A percentile compares a stretch with the other conserved stretches of the same genome.
Evolutionary conservation across 2,888 invertebrate species (phyloP).

Genomic region (Phorcus lineatus): DNA sequence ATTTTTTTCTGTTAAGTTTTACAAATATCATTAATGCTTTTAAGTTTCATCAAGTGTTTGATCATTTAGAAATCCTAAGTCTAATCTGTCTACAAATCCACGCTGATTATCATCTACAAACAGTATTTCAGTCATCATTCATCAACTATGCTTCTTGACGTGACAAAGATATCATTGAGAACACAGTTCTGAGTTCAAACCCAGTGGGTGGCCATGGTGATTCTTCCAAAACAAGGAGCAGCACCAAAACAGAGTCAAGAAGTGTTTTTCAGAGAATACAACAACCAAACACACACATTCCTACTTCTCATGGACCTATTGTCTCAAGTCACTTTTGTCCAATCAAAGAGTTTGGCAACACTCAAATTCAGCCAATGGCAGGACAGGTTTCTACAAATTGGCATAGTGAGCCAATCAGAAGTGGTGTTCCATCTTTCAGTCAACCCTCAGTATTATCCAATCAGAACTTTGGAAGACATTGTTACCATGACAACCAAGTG

Average conservation of each 20-base stretch:
- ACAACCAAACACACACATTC: neutral
- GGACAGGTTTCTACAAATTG: neutral
- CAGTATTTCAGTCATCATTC: no score
- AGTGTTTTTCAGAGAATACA: no score
- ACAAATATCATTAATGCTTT: no score
- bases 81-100: no score
- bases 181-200: no score
- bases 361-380: neutral
- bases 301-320: neutral
- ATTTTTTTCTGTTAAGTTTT: no score
- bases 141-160: neutral
- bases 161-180: neutral
- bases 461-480: neutral
- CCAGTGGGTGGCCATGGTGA: no score
- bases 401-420: constrained; percentile 5
- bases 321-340: neutral
- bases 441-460: neutral
- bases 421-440: neutral
- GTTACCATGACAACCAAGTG: neutral
- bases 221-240: no score
- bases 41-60: no score
- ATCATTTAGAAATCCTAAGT: no score
- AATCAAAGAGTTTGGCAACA: neutral
- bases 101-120: no score
- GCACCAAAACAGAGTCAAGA: no score